phyloP scores from a whole-genome alignment of 1,140 invertebrate genomes.

The Agrilus planipennis region DNA sequence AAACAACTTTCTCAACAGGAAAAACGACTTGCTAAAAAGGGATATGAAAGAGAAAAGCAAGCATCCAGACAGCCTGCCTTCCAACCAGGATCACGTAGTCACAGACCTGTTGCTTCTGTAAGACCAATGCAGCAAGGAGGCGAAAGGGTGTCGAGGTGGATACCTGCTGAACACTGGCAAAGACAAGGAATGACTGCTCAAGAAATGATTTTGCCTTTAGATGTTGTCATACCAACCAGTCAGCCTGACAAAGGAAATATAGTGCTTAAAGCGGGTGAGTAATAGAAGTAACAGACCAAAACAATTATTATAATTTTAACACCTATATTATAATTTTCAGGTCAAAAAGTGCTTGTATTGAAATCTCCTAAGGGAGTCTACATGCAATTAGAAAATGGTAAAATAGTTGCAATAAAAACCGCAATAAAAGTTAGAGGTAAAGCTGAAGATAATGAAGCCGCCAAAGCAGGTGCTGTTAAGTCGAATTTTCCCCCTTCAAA shows the following conservation, averaged over 20 bases:
- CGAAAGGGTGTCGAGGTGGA: conserved; percentile 47
- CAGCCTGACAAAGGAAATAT: conserved; percentile 76
- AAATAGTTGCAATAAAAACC: conserved; percentile 88
- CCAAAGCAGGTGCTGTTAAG: conserved; percentile 17
- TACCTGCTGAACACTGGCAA: conserved; percentile 78
- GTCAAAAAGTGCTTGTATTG: conserved; percentile 81
- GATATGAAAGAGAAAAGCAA: conserved; percentile 90
- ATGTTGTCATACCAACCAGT: conserved; percentile 88
- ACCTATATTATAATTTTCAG: too few species aligned
- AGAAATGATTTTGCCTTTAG: conserved; percentile 84
- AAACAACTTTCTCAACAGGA: conserved; percentile 91
- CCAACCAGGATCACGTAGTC: conserved; percentile 42
- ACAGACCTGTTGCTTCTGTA: conserved; percentile 40
- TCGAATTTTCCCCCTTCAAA: conserved; percentile 40
- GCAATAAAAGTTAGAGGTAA: conserved; percentile 57
- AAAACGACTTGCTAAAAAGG: conserved; percentile 82
- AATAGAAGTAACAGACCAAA: too few species aligned
- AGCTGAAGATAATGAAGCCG: conserved; percentile 37
- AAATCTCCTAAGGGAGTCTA: conserved; percentile 93
- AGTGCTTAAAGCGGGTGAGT: conserved; percentile 79
- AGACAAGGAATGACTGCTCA: conserved; percentile 88
- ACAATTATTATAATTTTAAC: too few species aligned
- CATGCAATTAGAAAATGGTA: conserved; percentile 89
- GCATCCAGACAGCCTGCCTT: conserved; percentile 55
- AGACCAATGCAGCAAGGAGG: conserved; percentile 40